Evolutionary conservation across 2,888 invertebrate genomes (phyloP).

Genomic region (Prenolepis imparis): DNA sequence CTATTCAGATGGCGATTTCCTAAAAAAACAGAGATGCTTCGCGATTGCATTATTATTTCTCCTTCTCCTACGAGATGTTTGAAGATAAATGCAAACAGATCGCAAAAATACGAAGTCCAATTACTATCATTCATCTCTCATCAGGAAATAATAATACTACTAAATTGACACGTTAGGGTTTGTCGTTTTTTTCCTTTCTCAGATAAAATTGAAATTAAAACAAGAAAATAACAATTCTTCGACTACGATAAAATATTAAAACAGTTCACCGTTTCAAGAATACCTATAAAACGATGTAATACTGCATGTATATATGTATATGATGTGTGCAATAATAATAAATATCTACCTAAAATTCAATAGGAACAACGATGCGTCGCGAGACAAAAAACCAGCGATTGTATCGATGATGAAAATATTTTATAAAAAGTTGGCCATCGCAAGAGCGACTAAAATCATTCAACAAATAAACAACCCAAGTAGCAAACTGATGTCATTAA

Average conservation of each 20-base stretch:
- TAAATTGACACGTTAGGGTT: neutral
- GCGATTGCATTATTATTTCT: neutral
- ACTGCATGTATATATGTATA: slow-evolving; percentile 1
- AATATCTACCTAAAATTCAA: neutral
- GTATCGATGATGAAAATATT: neutral
- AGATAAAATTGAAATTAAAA: neutral
- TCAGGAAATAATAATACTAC: neutral
- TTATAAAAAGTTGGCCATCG: neutral
- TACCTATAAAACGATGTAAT: neutral
- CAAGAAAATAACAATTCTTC: neutral
- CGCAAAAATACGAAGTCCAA: neutral
- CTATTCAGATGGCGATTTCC: neutral
- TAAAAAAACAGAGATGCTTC: neutral
- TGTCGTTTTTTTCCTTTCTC: neutral
- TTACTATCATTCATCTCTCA: neutral
- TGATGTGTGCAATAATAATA: neutral
- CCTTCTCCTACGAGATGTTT: neutral
- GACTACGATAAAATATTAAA: neutral
- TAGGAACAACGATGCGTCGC: neutral
- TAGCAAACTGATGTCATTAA: no score
- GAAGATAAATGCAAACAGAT: slow-evolving; percentile 15
- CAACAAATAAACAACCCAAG: neutral
- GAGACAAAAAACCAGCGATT: neutral
- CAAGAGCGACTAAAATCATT: neutral
- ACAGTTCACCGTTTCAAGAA: neutral